Percentiles rank a stretch among this genome's conserved stretches.
Conservation (phyloP, 1,140 invertebrate genomes). For the Camponotus pennsylvanicus region DNA sequence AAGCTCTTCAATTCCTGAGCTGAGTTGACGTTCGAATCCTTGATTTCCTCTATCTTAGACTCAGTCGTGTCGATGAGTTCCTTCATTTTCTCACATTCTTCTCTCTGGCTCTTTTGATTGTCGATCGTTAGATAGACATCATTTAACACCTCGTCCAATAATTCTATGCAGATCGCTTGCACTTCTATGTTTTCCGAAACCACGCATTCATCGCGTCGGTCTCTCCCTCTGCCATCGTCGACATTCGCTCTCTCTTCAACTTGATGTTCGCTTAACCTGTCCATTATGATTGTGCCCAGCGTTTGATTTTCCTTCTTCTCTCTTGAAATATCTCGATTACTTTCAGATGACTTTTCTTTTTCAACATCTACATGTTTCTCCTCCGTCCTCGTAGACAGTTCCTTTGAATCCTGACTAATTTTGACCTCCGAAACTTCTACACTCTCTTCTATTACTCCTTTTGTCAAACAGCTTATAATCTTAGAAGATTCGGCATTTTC, state of each 20-base stretch:
- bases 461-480: background rate
- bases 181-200: constrained; percentile 67
- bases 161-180: constrained; percentile 72
- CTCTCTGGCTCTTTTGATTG: constrained; percentile 40
- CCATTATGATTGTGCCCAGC: constrained; percentile 78
- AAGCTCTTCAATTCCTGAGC: constrained; percentile 73
- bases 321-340: constrained; percentile 18
- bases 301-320: constrained; percentile 66
- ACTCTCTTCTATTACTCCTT: background rate
- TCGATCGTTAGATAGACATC: constrained; percentile 76
- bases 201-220: background rate
- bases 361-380: background rate
- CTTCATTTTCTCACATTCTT: constrained; percentile 38
- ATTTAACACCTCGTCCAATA: constrained; percentile 77
- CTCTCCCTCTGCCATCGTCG: constrained; percentile 50
- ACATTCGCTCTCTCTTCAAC: constrained; percentile 35
- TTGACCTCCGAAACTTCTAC: background rate
- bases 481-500: constrained; percentile 10
- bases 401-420: constrained; percentile 1
- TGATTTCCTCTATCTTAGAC: constrained; percentile 5
- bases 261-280: constrained; percentile 76
- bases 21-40: background rate
- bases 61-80: background rate
- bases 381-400: background rate
- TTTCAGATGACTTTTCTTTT: background rate